Evolutionary conservation across 2,888 invertebrate species (phyloP), one percentile per base, ranked within the genome.

Genomic region (Thelaira solivaga): DNA sequence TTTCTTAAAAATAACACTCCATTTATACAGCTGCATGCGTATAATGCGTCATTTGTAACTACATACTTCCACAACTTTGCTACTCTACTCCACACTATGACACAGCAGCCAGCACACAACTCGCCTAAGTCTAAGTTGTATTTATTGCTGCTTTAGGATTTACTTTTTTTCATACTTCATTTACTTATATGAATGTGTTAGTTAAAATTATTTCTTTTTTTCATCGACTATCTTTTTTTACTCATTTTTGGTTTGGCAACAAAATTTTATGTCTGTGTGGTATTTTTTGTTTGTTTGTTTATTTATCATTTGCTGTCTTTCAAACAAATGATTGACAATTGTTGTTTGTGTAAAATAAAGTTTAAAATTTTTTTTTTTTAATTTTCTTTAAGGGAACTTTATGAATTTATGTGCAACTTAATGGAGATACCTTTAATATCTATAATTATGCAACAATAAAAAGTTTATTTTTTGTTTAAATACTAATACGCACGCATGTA

Each of bases 1-100:
- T 45, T 68, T 31, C 24, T 53, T 8, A 29, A 67, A 55, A 68
- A 13, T 29, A 75, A 75, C 61, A 75, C 71, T 64, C 57, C 76
- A 76, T 65, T 61, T 72, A 59, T 59, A 65, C 71, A 76, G 76
- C 71, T 76, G 76, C 67, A 76, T 76, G 76, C 76, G 76, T 76
- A 76, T 41, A 76, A 76, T 76, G 72, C 76, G 72, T 76, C 76
- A 76, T 76, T 76, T 76, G 76, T 72, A 72, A 67, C 67, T 67
- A 72, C 72, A 72, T 49, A 72, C 67, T 67, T 11, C 67, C 49
- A 59, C 59, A 67, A 65, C 53, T 71, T 43, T 59, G 36, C 36
- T 59, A 76, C 71, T 76, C 57, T 11, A 65, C 62, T 69, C 6
- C 43, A 71, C 64, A 13, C 49, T 20, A n/a, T n/a, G n/a, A n/a